Evolutionary conservation across 2,888 invertebrate genomes (phyloP).

Genomic region (Idaea biselata): DNA sequence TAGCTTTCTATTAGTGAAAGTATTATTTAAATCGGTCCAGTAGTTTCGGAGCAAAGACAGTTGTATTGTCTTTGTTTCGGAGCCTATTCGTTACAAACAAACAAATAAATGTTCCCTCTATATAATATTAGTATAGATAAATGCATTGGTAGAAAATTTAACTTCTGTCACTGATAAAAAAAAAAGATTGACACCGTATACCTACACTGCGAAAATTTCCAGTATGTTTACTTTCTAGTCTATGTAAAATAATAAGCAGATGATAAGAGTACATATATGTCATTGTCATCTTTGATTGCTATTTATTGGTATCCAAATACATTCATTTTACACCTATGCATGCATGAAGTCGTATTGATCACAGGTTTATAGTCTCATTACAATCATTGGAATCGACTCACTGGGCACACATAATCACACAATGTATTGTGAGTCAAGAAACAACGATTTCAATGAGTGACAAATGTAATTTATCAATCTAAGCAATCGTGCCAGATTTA

Average conservation of each 20-base stretch:
- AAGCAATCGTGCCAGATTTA: conserved; percentile 30
- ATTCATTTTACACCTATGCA: neutral
- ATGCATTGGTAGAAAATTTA: too few species aligned
- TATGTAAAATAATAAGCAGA: neutral
- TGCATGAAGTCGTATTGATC: neutral
- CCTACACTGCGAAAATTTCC: too few species aligned
- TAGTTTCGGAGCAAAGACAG: too few species aligned
- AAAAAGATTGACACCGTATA: too few species aligned
- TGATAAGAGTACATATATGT: neutral
- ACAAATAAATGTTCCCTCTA: too few species aligned
- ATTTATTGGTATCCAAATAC: neutral
- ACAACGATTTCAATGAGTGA: conserved; percentile 15
- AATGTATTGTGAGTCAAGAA: conserved; percentile 7
- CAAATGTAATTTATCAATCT: conserved; percentile 27
- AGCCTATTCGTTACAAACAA: too few species aligned
- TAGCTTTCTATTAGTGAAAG: too few species aligned
- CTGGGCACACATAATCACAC: conserved; percentile 5
- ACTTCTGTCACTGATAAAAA: too few species aligned
- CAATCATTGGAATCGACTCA: neutral
- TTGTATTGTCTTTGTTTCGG: too few species aligned
- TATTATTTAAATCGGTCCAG: too few species aligned
- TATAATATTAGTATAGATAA: too few species aligned
- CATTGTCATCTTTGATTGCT: neutral
- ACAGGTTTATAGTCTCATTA: neutral
- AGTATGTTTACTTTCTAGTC: too few species aligned